These are phyloP conservation scores for Stenchaetothrips biformis DNA, from an alignment of 2,888 invertebrate species.

Conservation along the genomic window DNA sequence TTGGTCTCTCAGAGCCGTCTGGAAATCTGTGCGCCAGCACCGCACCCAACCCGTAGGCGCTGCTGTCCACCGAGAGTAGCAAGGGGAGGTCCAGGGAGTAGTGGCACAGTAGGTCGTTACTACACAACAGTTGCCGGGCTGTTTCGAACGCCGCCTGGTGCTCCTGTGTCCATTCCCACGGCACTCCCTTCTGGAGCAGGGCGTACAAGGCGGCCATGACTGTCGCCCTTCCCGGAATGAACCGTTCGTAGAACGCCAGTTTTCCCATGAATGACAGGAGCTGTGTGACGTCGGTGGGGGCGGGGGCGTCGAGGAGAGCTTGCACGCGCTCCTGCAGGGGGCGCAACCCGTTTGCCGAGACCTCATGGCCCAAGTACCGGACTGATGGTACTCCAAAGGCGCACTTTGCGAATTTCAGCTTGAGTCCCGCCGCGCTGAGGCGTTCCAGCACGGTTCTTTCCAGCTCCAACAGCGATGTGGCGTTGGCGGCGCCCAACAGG, in stretches of 20 bases:
- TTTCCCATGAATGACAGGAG: neutral
- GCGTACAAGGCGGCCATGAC: neutral
- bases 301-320: neutral
- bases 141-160: slow-evolving; percentile 38
- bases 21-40: slow-evolving; percentile 38
- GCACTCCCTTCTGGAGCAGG: neutral
- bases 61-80: slow-evolving; percentile 37
- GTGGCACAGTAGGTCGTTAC: slow-evolving; percentile 33
- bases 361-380: neutral
- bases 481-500: no score
- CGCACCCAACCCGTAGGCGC: slow-evolving; percentile 39
- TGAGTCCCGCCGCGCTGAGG: no score
- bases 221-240: neutral
- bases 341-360: neutral
- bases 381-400: neutral
- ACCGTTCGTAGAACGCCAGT: neutral
- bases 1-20: slow-evolving; percentile 41
- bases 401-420: no score
- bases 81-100: slow-evolving; percentile 32
- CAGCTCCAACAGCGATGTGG: no score
- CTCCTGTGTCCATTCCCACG: slow-evolving; percentile 35
- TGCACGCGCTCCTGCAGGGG: neutral
- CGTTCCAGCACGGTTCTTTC: no score
- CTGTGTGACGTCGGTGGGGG: neutral
- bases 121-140: slow-evolving; percentile 34